These are phyloP conservation scores for Mallotus villosus DNA, from an alignment of 2,797 vertebrate genomes.

Conservation along the genomic window DNA sequence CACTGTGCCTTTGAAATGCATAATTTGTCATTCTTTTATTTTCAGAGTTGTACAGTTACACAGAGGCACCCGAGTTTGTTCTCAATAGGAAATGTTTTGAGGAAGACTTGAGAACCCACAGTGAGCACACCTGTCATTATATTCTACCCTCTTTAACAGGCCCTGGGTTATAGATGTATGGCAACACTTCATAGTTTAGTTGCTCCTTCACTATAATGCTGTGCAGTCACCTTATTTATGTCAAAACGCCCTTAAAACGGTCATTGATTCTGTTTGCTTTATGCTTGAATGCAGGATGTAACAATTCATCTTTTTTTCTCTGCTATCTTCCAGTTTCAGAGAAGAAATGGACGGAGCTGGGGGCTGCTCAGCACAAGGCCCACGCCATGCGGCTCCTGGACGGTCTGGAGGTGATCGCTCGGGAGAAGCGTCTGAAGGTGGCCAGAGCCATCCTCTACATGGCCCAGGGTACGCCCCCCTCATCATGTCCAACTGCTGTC, in stretches of 20 bases:
- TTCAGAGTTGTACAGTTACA: constrained; percentile 97
- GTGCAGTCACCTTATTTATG: no score
- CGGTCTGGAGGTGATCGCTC: constrained; percentile 88
- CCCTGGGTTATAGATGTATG: background rate
- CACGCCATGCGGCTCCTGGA: constrained; percentile 94
- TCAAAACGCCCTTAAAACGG: no score
- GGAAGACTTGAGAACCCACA: constrained; percentile 89
- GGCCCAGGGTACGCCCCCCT: constrained; percentile 82
- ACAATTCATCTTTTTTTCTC: background rate
- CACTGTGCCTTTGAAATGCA: background rate
- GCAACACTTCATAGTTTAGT: no score
- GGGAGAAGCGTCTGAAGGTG: constrained; percentile 88
- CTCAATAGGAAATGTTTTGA: constrained; percentile 96
- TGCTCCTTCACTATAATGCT: no score
- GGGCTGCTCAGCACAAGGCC: constrained; percentile 85
- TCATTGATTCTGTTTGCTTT: no score
- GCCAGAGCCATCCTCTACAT: constrained; percentile 94
- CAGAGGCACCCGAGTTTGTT: constrained; percentile 93
- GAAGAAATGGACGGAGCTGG: constrained; percentile 89
- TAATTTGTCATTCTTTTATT: background rate
- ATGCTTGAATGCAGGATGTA: background rate
- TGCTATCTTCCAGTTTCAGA: constrained; percentile 79
- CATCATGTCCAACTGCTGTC: background rate
- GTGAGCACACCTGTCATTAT: constrained; percentile 62
- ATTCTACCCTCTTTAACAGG: background rate